These are phyloP conservation scores for Oriolus oriolus DNA, from an alignment of 2,113 vertebrate species.

Conservation along the genomic window DNA sequence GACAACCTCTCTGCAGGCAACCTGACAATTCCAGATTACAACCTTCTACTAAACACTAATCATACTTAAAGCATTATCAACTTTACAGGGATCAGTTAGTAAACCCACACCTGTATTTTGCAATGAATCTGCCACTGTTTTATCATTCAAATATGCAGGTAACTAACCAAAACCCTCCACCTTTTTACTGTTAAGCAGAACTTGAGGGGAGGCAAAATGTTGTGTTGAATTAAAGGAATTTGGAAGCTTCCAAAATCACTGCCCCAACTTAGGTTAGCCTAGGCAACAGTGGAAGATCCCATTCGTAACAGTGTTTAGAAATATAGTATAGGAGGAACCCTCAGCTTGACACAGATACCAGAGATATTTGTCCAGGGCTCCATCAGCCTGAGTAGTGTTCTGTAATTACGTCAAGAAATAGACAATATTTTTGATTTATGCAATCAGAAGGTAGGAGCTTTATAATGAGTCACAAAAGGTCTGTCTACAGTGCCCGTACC, in stretches of 20 bases:
- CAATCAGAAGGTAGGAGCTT: background rate
- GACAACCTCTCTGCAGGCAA: background rate
- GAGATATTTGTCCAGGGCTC: slow-evolving; percentile 36
- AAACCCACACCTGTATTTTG: slow-evolving; percentile 62
- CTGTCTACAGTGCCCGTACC: background rate
- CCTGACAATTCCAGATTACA: background rate
- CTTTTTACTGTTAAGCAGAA: background rate
- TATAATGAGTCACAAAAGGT: background rate
- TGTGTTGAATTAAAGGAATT: background rate
- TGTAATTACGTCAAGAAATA: slow-evolving; percentile 50
- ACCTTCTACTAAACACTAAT: background rate
- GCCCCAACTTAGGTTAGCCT: background rate
- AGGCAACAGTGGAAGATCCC: slow-evolving; percentile 62
- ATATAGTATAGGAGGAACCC: slow-evolving; percentile 32
- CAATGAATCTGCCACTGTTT: slow-evolving; percentile 67
- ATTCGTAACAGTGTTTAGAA: slow-evolving; percentile 6
- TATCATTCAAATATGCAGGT: background rate
- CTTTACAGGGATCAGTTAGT: slow-evolving; percentile 42
- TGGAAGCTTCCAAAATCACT: background rate
- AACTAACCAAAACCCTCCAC: background rate
- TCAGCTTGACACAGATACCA: slow-evolving; percentile 40
- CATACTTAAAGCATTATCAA: background rate
- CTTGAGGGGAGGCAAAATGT: background rate
- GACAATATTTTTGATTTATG: slow-evolving; percentile 64
- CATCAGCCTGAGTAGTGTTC: slow-evolving; percentile 34